A percentile compares a stretch with the other conserved stretches of the same genome.
Conservation (phyloP, 2,113 vertebrate species). For the Ciconia boyciana region DNA sequence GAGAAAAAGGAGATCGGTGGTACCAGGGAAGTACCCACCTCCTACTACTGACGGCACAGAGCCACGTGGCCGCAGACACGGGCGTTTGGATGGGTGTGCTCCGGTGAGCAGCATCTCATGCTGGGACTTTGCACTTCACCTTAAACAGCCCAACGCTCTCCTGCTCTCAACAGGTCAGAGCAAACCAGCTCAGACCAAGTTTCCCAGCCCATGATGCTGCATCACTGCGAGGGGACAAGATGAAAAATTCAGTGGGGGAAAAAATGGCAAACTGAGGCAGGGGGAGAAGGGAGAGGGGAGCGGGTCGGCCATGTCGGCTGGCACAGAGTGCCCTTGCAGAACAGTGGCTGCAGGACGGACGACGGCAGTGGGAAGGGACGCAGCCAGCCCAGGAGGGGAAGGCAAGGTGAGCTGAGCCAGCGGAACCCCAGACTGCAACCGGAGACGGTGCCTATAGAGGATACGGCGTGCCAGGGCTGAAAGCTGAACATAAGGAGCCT, state of each 20-base stretch:
- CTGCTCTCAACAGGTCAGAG: not conserved
- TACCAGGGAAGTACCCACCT: not conserved
- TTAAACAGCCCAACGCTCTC: accelerated
- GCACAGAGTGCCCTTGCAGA: not conserved
- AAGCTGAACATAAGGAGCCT: not conserved
- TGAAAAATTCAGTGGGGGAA: accelerated
- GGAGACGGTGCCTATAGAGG: accelerated
- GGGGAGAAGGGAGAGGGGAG: accelerated
- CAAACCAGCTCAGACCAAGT: not conserved
- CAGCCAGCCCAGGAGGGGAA: not conserved
- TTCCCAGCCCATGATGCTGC: accelerated
- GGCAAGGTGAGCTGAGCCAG: not conserved
- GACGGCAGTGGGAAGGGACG: not conserved
- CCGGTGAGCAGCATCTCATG: not conserved
- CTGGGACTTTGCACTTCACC: not conserved
- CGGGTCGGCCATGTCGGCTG: accelerated
- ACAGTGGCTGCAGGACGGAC: accelerated
- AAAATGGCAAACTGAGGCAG: not conserved
- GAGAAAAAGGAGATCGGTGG: not conserved
- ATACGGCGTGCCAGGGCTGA: accelerated
- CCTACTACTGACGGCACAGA: not conserved
- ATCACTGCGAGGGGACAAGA: not conserved
- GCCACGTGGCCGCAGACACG: accelerated
- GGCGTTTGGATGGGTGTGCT: accelerated
- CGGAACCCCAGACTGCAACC: not conserved